phyloP scores from a whole-genome alignment of 1,140 invertebrate genomes.

The Bombus turneri region DNA sequence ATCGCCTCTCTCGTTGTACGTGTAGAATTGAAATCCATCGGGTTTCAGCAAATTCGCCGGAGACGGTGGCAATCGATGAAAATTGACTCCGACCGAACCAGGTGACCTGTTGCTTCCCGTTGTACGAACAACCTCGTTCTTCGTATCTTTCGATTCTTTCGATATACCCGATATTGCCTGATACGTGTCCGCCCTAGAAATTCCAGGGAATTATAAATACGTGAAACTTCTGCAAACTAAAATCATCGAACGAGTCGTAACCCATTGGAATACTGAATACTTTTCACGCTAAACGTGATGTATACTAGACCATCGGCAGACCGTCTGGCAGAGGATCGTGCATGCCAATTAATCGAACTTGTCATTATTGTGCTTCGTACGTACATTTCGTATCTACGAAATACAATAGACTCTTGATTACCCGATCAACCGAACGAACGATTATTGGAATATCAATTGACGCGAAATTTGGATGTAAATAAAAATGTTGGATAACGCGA shows the following conservation, averaged over 20 bases:
- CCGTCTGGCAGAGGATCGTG: not conserved
- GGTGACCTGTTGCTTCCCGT: not conserved
- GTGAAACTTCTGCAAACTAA: not conserved
- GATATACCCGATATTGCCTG: not conserved
- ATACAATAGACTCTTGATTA: too few relatives aligned
- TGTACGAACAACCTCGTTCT: not conserved
- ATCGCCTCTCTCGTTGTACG: constrained; percentile 91
- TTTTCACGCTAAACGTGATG: not conserved
- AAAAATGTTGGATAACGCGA: too few relatives aligned
- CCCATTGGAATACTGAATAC: not conserved
- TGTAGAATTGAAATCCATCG: constrained; percentile 92
- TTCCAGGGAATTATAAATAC: too few relatives aligned
- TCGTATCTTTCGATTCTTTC: not conserved
- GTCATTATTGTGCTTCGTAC: not conserved
- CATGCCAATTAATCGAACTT: not conserved
- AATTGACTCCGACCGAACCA: not conserved
- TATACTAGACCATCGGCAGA: not conserved
- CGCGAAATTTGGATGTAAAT: too few relatives aligned
- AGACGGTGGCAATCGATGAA: constrained; percentile 82
- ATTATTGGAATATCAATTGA: too few relatives aligned
- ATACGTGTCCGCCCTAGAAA: constrained; percentile 1
- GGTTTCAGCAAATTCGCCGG: constrained; percentile 89
- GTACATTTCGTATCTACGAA: too few relatives aligned
- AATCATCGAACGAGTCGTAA: not conserved
- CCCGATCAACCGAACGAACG: too few relatives aligned